Conservation (phyloP, 2,888 invertebrate species). For the Galeopsomyia nigrocyanea region DNA sequence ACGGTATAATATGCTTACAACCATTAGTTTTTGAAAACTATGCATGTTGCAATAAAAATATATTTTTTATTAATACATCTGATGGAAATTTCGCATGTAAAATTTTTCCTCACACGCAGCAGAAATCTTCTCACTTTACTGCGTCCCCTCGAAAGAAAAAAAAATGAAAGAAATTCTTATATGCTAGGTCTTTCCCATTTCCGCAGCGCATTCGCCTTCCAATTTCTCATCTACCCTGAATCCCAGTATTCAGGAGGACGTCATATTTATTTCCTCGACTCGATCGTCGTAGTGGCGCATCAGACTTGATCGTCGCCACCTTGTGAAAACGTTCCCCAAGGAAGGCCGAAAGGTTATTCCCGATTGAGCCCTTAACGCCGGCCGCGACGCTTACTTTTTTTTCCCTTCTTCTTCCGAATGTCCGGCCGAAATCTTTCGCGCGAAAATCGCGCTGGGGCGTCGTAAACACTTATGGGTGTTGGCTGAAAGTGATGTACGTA, state of each 20-base stretch:
- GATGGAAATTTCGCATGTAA: no score
- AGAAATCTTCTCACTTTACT: no score
- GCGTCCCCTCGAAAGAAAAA: background rate
- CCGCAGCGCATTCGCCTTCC: background rate
- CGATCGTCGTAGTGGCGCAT: background rate
- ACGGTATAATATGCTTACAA: no score
- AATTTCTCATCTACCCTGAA: constrained; percentile 15
- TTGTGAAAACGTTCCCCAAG: constrained; percentile 15
- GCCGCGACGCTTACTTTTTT: constrained; percentile 5
- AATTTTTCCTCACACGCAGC: no score
- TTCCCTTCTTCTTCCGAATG: background rate
- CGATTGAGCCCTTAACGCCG: constrained; percentile 33
- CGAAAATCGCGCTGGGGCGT: constrained; percentile 20
- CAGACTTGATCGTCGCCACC: constrained; percentile 26
- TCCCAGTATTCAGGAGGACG: constrained; percentile 16
- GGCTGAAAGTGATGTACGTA: background rate
- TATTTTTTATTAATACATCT: no score
- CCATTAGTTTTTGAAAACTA: no score
- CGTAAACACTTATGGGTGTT: constrained; percentile 22
- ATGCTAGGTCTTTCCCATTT: constrained; percentile 6
- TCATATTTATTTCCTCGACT: constrained; percentile 38
- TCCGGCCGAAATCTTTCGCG: background rate
- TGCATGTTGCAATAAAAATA: no score
- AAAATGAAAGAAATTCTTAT: constrained; percentile 10
- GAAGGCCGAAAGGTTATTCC: constrained; percentile 30